Percentiles rank a stretch among this genome's conserved stretches.
phyloP scores from a whole-genome alignment of 2,113 vertebrate species.

The Capreolus pygargus region DNA sequence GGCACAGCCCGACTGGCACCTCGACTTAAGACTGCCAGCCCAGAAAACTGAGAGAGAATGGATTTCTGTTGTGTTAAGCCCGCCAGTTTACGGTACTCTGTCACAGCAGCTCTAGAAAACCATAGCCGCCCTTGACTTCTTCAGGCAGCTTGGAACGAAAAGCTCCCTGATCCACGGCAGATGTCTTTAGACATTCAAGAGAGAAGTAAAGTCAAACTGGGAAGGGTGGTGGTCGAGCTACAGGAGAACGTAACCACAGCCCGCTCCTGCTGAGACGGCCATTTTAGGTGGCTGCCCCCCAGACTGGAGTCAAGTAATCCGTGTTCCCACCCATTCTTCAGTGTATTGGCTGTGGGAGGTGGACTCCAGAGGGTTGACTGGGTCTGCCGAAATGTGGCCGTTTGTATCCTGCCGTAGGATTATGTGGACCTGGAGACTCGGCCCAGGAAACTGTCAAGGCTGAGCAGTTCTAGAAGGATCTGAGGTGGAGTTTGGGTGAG shows the following conservation, averaged over 20 bases:
- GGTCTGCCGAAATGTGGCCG: neutral
- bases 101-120: neutral
- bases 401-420: neutral
- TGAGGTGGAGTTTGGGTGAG: neutral
- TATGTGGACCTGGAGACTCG: neutral
- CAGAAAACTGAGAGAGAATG: no score
- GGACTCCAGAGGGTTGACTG: neutral
- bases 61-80: neutral
- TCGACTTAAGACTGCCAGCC: neutral
- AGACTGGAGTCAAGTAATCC: neutral
- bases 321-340: neutral
- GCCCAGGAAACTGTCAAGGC: neutral
- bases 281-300: neutral
- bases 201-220: neutral
- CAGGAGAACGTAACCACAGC: neutral
- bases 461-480: neutral
- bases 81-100: neutral
- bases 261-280: neutral
- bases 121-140: neutral
- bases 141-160: neutral
- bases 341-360: neutral
- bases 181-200: neutral
- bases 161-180: neutral
- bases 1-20: no score
- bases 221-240: neutral